Percentiles rank a stretch among this genome's conserved stretches.
Conservation (phyloP, 2,888 invertebrate species). For the Pinctada fucata region DNA sequence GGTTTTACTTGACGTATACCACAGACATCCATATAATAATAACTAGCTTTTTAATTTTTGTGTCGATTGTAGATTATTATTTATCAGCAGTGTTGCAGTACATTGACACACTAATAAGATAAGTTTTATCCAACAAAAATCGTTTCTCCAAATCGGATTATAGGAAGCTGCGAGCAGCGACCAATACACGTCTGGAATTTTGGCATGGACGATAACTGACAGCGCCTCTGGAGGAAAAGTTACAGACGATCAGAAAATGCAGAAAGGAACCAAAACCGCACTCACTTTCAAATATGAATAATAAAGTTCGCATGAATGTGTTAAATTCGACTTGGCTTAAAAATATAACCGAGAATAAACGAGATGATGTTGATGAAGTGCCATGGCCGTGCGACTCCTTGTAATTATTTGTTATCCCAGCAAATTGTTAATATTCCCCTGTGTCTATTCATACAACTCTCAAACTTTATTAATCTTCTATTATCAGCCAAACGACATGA, state of each 20-base stretch:
- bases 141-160: neutral
- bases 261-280: too few species aligned
- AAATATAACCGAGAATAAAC: too few species aligned
- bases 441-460: constrained; percentile 20
- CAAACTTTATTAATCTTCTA: constrained; percentile 10
- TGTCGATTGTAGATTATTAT: neutral
- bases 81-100: neutral
- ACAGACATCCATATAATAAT: neutral
- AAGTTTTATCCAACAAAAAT: constrained; percentile 18
- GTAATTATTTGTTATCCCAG: too few species aligned
- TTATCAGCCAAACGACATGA: neutral
- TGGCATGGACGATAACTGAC: neutral
- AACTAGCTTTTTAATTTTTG: neutral
- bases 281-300: too few species aligned
- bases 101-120: neutral
- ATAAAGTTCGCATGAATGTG: too few species aligned
- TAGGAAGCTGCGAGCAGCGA: neutral
- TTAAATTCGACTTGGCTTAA: too few species aligned
- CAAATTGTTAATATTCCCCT: constrained; percentile 1
- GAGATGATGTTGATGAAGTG: too few species aligned
- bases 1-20: too few species aligned
- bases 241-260: too few species aligned
- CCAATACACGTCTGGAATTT: constrained; percentile 14
- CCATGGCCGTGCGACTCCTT: too few species aligned
- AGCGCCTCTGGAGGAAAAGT: neutral